Evolutionary conservation across 2,797 vertebrate species (phyloP), one percentile per base, ranked within the genome.

Genomic region (Falco peregrinus): DNA sequence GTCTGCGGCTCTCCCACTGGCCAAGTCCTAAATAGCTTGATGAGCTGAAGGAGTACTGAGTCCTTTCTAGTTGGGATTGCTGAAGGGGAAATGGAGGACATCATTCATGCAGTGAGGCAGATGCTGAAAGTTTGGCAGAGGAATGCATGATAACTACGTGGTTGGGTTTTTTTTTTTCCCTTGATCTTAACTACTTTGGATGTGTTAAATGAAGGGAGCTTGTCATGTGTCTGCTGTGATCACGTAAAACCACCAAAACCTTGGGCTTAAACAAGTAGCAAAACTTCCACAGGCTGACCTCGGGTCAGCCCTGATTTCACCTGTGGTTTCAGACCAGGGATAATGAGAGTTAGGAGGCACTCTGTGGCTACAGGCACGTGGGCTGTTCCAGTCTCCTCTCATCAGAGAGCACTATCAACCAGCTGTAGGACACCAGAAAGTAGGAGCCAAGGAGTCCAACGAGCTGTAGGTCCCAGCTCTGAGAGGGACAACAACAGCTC

Each of bases 171-270:
- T 63, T 77, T 47, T 53, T 54, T 67, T 63, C 48, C 5, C 82
- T 93, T 87, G 76, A 94, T 87, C 16, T 16, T 88, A 90, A 91
- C 45, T 80, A 16, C 63, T 79, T 82, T 87, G 84, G 78, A 94
- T 85, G 86, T 89, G 75, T 90, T 93, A 87, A 96, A 93, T 88
- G 90, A 94, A 84, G 73, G 57, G 83, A 93, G 33, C 67, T 93
- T 59, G 41, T 86, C 88, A 88, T 57, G 45, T 29, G 18, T 68
- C 69, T 88, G 69, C 61, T 57, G 28, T 59, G 47, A 54, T 89
- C 43, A 37, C 3, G 2, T 82, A 88, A 96, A 92, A 61, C 24
- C 21, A 39, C 22, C 47, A n/a, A 45, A 94, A 76, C 21, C 43
- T 84, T 67, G 63, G 28, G 31, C 51, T 95, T 95, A 90, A 75